Conservation (phyloP, 1,140 invertebrate species). For the Pseudomyrmex cubaensis region DNA sequence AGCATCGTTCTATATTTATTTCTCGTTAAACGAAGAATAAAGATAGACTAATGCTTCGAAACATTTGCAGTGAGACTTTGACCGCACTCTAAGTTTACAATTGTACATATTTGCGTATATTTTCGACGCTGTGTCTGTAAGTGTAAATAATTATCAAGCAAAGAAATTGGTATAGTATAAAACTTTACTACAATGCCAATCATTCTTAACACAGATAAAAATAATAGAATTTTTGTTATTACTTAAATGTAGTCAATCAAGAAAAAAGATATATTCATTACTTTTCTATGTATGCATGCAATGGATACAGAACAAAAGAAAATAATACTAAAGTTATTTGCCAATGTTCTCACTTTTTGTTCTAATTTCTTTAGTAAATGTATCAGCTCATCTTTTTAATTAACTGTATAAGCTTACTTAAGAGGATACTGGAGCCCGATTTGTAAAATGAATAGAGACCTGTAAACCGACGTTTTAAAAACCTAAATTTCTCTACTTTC, state of each 20-base stretch:
- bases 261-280: not conserved
- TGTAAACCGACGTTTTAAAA: no score
- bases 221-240: not conserved
- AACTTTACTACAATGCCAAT: not conserved
- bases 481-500: no score
- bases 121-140: not conserved
- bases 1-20: no score
- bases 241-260: slow-evolving; percentile 10
- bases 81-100: no score
- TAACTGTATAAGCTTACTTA: slow-evolving; percentile 69
- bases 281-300: not conserved
- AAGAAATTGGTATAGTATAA: slow-evolving; percentile 41
- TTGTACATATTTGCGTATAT: not conserved
- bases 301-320: not conserved
- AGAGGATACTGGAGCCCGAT: no score
- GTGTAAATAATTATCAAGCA: slow-evolving; percentile 7
- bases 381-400: not conserved
- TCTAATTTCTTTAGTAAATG: slow-evolving; percentile 16
- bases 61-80: no score
- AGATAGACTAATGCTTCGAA: no score
- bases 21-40: no score
- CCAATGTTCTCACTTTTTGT: slow-evolving; percentile 31
- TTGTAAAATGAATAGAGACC: no score
- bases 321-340: slow-evolving; percentile 7
- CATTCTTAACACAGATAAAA: not conserved